A percentile compares a stretch with the other conserved stretches of the same genome.
Evolutionary conservation across 2,888 invertebrate genomes (phyloP).

Genomic region (Hirtodrosophila duncani): DNA sequence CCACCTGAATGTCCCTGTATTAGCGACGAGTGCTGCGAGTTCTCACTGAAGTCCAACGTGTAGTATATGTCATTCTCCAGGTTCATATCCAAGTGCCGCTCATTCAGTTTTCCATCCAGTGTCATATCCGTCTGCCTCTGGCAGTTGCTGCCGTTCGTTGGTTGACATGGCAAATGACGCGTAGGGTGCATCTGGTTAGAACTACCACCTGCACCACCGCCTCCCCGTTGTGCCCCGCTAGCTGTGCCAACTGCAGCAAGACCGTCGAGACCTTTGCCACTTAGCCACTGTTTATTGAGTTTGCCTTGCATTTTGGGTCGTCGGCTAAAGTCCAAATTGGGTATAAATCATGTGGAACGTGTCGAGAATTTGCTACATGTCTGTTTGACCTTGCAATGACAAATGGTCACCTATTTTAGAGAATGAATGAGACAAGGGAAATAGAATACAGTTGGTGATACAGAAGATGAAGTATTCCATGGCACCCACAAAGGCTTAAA

Average conservation of each 20-base stretch:
- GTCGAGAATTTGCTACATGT: constrained; percentile 84
- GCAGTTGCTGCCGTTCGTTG: constrained; percentile 42
- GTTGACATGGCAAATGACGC: constrained; percentile 55
- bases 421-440: too few species aligned
- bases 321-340: constrained; percentile 78
- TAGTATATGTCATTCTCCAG: constrained; percentile 87
- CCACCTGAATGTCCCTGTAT: constrained; percentile 81
- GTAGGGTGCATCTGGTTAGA: constrained; percentile 28
- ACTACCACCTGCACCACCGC: constrained; percentile 31
- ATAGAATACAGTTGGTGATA: neutral
- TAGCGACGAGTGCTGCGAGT: constrained; percentile 85
- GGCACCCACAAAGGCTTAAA: too few species aligned
- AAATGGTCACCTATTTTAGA: constrained; percentile 83
- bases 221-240: constrained; percentile 35
- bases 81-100: constrained; percentile 80
- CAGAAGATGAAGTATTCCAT: neutral
- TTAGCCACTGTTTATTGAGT: constrained; percentile 81
- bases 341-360: constrained; percentile 80
- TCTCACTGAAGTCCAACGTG: constrained; percentile 87
- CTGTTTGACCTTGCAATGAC: constrained; percentile 88
- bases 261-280: constrained; percentile 79
- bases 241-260: constrained; percentile 20
- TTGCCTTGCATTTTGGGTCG: constrained; percentile 75
- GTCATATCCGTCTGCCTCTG: constrained; percentile 56
- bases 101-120: constrained; percentile 78